A percentile compares a stretch with the other conserved stretches of the same genome.
phyloP scores from a whole-genome alignment of 2,888 invertebrate genomes.

The Lasiommata megera region DNA sequence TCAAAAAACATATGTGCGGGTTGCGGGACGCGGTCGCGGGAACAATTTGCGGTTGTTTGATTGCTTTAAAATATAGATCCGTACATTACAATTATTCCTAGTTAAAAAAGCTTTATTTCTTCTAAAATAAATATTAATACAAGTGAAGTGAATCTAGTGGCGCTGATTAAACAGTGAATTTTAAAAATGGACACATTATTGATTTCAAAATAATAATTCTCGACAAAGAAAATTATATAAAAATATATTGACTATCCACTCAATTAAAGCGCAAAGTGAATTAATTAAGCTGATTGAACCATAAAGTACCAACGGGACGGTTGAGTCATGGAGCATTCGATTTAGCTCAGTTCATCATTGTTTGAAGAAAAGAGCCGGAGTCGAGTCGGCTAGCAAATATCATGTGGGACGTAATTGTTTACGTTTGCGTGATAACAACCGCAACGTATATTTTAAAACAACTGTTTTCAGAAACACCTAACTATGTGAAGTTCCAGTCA shows the following conservation, averaged over 20 bases:
- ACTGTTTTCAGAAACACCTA: conserved; percentile 74
- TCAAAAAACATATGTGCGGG: background rate
- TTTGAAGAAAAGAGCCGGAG: conserved; percentile 8
- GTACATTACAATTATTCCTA: background rate
- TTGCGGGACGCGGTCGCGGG: background rate
- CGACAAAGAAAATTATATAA: background rate
- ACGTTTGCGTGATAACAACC: conserved; percentile 55
- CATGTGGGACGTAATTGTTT: conserved; percentile 73
- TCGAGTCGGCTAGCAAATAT: conserved; percentile 40
- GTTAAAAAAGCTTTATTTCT: background rate
- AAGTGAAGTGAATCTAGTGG: background rate
- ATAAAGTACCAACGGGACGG: conserved; percentile 2
- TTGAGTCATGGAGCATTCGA: conserved; percentile 18
- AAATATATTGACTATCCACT: background rate
- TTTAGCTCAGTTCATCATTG: conserved; percentile 13
- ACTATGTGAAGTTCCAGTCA: conserved; percentile 74
- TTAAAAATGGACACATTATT: background rate
- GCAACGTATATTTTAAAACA: conserved; percentile 71
- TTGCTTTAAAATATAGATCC: background rate
- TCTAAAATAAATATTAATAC: background rate
- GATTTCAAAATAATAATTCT: background rate
- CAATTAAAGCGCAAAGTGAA: background rate
- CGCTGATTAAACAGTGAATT: background rate
- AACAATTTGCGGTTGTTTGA: background rate
- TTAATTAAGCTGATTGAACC: conserved; percentile 8